These are phyloP conservation scores for Nomada flava DNA, from an alignment of 2,888 invertebrate genomes.

Conservation along the genomic window DNA sequence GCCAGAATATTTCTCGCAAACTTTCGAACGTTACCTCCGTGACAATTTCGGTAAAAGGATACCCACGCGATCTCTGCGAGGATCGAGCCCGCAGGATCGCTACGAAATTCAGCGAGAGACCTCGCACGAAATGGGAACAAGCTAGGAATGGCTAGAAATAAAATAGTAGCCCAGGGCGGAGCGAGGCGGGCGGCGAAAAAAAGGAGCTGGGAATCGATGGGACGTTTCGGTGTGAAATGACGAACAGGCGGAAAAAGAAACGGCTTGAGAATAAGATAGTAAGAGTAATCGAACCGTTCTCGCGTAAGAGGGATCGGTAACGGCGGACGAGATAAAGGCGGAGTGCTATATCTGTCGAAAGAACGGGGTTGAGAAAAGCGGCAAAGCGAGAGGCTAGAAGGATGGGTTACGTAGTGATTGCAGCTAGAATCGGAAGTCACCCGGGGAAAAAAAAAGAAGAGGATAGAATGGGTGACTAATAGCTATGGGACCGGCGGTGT, in stretches of 20 bases:
- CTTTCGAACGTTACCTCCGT: neutral
- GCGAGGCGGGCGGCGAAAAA: constrained; percentile 12
- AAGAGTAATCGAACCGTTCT: constrained; percentile 76
- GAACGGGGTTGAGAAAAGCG: constrained; percentile 36
- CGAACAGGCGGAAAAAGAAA: constrained; percentile 63
- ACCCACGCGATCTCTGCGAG: constrained; percentile 13
- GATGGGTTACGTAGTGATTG: constrained; percentile 71
- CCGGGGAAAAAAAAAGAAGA: constrained; percentile 41
- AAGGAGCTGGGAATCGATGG: constrained; percentile 51
- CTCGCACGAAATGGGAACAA: constrained; percentile 6
- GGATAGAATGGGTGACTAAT: constrained; percentile 74
- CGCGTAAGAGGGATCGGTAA: constrained; percentile 68
- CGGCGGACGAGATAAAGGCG: constrained; percentile 78
- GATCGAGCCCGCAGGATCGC: constrained; percentile 11
- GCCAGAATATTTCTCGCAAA: neutral
- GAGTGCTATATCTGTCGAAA: constrained; percentile 70
- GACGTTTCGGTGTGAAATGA: constrained; percentile 64
- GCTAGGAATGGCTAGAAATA: constrained; percentile 12
- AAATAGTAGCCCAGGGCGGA: constrained; percentile 53
- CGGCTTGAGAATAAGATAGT: constrained; percentile 74
- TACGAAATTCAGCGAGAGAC: constrained; percentile 9
- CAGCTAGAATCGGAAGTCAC: constrained; percentile 67
- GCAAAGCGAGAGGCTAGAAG: constrained; percentile 30
- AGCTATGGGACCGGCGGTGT: constrained; percentile 68
- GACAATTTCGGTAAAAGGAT: constrained; percentile 26